Evolutionary conservation across 2,888 invertebrate species (phyloP), one percentile per base, ranked within the genome.

Genomic region (Erebia ligea): DNA sequence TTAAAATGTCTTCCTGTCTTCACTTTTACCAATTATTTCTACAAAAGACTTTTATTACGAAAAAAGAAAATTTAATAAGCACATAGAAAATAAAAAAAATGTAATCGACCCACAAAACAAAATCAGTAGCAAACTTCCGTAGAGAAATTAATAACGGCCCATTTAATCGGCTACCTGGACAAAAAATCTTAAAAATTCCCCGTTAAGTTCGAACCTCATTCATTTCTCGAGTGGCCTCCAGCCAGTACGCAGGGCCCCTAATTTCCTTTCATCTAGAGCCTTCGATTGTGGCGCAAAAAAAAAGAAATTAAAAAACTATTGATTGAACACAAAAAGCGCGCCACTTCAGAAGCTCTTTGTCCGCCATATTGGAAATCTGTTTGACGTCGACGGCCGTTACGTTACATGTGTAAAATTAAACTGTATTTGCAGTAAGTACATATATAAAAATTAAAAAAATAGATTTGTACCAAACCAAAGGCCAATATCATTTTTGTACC

Each of bases 281-380:
- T 89, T 86, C 86, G 86, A 89, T 89, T 87, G 89, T 87, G 84
- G 84, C 80, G 85, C 83, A 88, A 89, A 81, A 80, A 80, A 87
- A 84, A 84, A 87, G 58, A 85, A 88, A 86, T 83, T 84, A 80
- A 78, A 85, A 89, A 91, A 91, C 91, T 90, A 92, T 92, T 91
- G 91, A 91, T 88, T 85, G 86, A 75, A 83, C 84, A 91, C 90
- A 91, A 74, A 90, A 87, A 82, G 86, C 79, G 56, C 45, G 82
- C 87, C 90, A 91, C 92, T 92, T 87, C 86, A 92, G 86, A 85
- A 84, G 74, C 81, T 82, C 88, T 88, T 91, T 91, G 91, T 90
- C 85, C 84, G 90, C 87, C 89, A 90, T 92, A 82, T 89, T 91
- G 89, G 86, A 90, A 91, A 88, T 85, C 87, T 87, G 87, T 90